Conservation (phyloP, 2,113 vertebrate species). For the Cyanoramphus novaezelandiae region DNA sequence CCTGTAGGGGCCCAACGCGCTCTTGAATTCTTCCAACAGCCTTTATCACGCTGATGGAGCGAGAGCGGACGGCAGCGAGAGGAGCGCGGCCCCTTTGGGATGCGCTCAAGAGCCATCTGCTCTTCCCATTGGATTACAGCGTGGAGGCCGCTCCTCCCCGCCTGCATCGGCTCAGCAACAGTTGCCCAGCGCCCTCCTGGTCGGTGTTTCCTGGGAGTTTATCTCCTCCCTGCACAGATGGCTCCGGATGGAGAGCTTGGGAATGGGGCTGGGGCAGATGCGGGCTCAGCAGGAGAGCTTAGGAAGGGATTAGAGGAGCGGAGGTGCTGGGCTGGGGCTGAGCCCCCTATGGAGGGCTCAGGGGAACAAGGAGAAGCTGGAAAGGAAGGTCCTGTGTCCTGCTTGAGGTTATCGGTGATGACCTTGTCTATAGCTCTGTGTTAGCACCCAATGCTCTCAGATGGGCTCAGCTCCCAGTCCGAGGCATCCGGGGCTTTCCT, state of each 20-base stretch:
- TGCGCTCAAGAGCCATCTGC: rapidly evolving
- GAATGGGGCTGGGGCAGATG: conserved; percentile 59
- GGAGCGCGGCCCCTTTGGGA: neutral
- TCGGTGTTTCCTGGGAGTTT: conserved; percentile 62
- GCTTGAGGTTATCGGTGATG: rapidly evolving
- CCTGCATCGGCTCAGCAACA: conserved; percentile 9
- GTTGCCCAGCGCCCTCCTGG: neutral
- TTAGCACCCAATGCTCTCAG: neutral
- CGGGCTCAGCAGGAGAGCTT: neutral
- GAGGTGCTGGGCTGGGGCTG: neutral
- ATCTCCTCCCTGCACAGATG: conserved; percentile 41
- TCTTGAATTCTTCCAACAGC: neutral
- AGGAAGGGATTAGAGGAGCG: neutral
- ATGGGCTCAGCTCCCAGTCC: neutral
- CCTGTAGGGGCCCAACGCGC: neutral
- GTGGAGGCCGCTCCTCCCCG: neutral
- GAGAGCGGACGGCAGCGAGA: rapidly evolving
- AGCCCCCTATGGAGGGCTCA: neutral
- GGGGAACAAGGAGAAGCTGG: neutral
- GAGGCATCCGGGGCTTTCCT: neutral
- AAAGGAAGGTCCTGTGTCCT: neutral
- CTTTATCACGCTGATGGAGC: neutral
- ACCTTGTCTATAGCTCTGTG: neutral
- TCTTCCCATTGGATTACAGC: rapidly evolving
- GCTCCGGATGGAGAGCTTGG: conserved; percentile 38